These are phyloP conservation scores for Sterrhoptilus dennistouni DNA, from an alignment of 2,113 vertebrate genomes.

Conservation along the genomic window DNA sequence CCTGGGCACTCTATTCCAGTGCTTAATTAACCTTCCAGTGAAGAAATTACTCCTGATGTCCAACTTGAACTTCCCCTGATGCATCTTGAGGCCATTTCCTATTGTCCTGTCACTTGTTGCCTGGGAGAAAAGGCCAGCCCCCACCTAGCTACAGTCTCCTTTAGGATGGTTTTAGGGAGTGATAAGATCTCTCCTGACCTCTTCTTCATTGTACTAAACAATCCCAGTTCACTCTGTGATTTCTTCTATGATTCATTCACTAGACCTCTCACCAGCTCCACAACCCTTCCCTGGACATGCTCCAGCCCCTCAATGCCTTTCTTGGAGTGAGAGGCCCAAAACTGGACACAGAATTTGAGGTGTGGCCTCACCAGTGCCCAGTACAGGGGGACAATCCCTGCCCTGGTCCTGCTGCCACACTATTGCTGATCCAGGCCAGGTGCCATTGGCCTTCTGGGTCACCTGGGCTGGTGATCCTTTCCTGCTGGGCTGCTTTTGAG, in stretches of 20 bases:
- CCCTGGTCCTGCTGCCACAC: neutral
- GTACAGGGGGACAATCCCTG: rapidly evolving
- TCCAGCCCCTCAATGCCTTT: neutral
- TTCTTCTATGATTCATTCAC: neutral
- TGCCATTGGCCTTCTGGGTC: neutral
- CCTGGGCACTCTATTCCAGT: neutral
- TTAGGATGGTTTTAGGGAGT: neutral
- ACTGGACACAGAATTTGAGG: neutral
- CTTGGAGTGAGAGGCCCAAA: neutral
- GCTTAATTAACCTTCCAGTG: neutral
- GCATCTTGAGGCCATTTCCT: neutral
- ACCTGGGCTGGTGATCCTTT: neutral
- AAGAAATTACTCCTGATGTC: neutral
- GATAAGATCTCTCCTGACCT: neutral
- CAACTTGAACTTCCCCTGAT: neutral
- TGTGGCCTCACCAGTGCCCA: neutral
- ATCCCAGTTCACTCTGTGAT: neutral
- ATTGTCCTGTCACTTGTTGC: neutral
- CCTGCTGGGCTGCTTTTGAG: rapidly evolving
- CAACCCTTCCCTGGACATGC: rapidly evolving
- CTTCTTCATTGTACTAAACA: neutral
- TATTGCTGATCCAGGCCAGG: neutral
- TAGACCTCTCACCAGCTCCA: neutral
- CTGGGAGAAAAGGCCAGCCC: neutral
- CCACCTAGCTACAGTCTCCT: neutral